Conservation (phyloP, 2,113 vertebrate genomes). For the Suricata suricatta region DNA sequence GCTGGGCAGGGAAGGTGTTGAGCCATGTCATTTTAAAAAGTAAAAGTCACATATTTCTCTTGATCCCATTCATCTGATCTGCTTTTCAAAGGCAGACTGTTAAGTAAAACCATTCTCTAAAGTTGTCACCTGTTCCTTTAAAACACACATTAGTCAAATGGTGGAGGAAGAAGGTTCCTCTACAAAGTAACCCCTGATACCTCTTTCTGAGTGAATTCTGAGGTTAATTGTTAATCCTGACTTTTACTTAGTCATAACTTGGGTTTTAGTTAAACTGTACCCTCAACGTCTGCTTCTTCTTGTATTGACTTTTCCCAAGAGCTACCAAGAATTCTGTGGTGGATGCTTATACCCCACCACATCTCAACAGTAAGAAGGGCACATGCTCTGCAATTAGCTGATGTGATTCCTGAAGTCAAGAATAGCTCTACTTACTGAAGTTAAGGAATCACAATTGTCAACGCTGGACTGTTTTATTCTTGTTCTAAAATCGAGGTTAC, state of each 20-base stretch:
- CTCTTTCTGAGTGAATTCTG: constrained; percentile 37
- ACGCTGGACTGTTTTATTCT: neutral
- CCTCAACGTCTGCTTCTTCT: constrained; percentile 23
- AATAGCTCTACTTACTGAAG: neutral
- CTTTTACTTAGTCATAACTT: neutral
- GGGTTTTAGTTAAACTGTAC: constrained; percentile 50
- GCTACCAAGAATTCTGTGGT: neutral
- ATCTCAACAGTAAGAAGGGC: neutral
- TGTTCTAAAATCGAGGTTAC: neutral
- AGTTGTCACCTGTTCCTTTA: constrained; percentile 1
- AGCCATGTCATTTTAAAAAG: neutral
- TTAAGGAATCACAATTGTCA: neutral
- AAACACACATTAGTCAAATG: neutral
- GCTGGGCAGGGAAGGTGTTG: neutral
- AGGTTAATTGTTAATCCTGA: constrained; percentile 60
- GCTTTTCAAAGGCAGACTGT: constrained; percentile 6
- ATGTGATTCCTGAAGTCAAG: neutral
- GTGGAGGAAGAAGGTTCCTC: neutral
- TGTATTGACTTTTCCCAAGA: constrained; percentile 36
- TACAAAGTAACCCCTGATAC: neutral
- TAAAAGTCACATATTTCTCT: constrained; percentile 19
- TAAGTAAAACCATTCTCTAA: constrained; percentile 34
- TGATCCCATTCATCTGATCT: neutral
- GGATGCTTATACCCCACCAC: neutral
- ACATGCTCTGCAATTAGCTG: neutral